phyloP scores from a whole-genome alignment of 2,888 invertebrate species.

The Hedychridium roseum region DNA sequence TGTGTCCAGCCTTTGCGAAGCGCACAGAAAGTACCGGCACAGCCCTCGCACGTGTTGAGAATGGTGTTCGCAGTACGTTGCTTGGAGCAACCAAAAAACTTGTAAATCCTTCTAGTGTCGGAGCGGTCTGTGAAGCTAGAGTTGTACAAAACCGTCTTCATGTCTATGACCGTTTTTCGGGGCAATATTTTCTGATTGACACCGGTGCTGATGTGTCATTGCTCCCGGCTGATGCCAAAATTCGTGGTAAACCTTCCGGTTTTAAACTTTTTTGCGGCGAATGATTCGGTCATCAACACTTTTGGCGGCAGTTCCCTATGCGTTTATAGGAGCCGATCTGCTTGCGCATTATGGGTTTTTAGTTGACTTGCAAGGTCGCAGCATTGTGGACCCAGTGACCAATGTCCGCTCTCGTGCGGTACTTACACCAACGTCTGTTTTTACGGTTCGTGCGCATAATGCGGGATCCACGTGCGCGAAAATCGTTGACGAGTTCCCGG shows the following conservation, averaged over 20 bases:
- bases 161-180: neutral
- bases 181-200: slow-evolving; percentile 5
- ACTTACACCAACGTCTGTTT: slow-evolving; percentile 2
- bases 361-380: slow-evolving; percentile 5
- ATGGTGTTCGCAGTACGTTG: neutral
- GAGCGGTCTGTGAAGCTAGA: neutral
- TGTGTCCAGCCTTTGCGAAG: no score
- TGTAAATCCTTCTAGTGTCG: neutral
- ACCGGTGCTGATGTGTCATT: slow-evolving; percentile 8
- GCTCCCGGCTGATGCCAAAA: neutral
- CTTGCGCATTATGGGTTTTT: slow-evolving; percentile 6
- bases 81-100: neutral
- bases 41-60: neutral
- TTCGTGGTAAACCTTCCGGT: slow-evolving; percentile 11
- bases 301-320: slow-evolving; percentile 8
- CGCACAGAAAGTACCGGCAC: no score
- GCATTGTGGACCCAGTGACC: slow-evolving; percentile 5
- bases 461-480: neutral
- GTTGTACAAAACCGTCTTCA: slow-evolving; percentile 1
- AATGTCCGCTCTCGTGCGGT: neutral
- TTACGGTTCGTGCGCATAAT: neutral
- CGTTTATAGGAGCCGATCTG: slow-evolving; percentile 24
- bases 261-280: slow-evolving; percentile 7
- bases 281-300: slow-evolving; percentile 1
- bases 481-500: slow-evolving; percentile 5